Conservation (phyloP, 2,797 vertebrate genomes). For the Coluber constrictor region DNA sequence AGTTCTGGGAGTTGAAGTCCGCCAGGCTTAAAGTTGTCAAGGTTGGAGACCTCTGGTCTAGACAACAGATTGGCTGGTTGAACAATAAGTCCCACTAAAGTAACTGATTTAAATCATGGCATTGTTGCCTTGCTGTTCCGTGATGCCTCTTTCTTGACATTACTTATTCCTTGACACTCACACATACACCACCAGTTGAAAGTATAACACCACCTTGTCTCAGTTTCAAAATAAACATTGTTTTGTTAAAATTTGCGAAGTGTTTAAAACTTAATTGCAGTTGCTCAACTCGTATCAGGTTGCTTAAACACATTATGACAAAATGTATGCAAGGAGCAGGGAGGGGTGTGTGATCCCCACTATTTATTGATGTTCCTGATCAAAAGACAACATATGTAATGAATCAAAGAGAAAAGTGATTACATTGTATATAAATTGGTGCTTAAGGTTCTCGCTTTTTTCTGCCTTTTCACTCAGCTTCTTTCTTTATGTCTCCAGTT, state of each 20-base stretch:
- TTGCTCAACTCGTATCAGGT: not conserved
- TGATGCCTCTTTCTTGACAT: not conserved
- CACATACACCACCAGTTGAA: slow-evolving; percentile 9
- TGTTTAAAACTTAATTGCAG: not conserved
- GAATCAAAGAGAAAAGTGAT: not conserved
- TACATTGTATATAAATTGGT: not conserved
- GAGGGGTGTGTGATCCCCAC: not conserved
- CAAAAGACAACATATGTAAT: not conserved
- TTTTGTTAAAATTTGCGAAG: fast-evolving
- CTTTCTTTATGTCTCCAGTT: slow-evolving; percentile 38
- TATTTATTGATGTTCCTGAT: not conserved
- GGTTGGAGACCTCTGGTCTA: not conserved
- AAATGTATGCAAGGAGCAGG: not conserved
- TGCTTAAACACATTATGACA: not conserved
- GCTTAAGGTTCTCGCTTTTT: slow-evolving; percentile 5
- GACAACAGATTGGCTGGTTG: not conserved
- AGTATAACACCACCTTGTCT: not conserved
- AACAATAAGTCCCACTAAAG: not conserved
- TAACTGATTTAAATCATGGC: not conserved
- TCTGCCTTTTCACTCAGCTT: slow-evolving; percentile 19
- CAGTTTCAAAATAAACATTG: not conserved
- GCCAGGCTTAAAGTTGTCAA: too few species aligned
- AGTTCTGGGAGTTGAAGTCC: too few species aligned
- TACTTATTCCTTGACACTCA: not conserved
- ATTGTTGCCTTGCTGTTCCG: not conserved